Conservation (phyloP, 2,888 invertebrate genomes). For the Brachypalpus laphriformis region DNA sequence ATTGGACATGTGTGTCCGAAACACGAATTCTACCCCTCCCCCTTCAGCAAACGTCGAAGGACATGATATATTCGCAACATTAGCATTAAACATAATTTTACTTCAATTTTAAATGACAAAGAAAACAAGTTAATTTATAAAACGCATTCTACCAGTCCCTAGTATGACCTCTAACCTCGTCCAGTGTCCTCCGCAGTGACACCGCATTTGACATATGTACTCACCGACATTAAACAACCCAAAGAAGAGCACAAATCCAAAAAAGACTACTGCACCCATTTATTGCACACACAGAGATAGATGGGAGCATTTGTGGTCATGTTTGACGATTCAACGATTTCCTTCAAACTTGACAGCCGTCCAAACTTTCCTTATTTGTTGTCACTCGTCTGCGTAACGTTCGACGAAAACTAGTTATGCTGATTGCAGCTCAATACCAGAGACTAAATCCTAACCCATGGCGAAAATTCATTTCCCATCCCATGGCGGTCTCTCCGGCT, state of each 20-base stretch:
- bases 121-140: conserved; percentile 70
- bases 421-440: conserved; percentile 54
- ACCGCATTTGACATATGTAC: conserved; percentile 71
- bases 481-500: conserved; percentile 5
- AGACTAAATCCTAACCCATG: conserved; percentile 43
- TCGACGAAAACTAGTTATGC: conserved; percentile 62
- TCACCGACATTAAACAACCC: conserved; percentile 70
- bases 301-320: conserved; percentile 65
- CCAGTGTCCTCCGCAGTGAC: conserved; percentile 61
- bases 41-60: background rate
- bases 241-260: background rate
- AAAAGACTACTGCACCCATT: conserved; percentile 18
- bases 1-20: conserved; percentile 69
- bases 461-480: conserved; percentile 60
- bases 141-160: conserved; percentile 50
- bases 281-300: too few relatives aligned
- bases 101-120: conserved; percentile 48
- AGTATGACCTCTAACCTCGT: conserved; percentile 63
- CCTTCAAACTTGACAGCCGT: conserved; percentile 50
- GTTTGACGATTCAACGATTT: conserved; percentile 58
- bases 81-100: conserved; percentile 54
- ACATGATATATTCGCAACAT: conserved; percentile 63
- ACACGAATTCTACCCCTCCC: conserved; percentile 34
- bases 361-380: background rate
- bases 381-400: too few relatives aligned